Percentiles rank a stretch among this genome's conserved stretches.
Evolutionary conservation across 2,113 vertebrate species (phyloP).

Genomic region (Pachypanchax playfairii): DNA sequence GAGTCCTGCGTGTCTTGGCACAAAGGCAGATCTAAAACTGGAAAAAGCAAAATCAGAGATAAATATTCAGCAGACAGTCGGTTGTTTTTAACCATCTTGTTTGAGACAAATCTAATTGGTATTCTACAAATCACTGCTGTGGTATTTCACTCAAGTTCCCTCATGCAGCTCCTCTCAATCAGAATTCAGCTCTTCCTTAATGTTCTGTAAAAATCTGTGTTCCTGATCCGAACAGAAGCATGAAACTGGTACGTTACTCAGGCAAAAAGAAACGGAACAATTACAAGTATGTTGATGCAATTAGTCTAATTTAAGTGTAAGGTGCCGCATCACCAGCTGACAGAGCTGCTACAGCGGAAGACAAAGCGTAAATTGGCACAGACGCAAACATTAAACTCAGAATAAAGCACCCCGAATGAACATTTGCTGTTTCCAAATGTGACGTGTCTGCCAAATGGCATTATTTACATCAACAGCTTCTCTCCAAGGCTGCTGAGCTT

Average conservation of each 20-base stretch:
- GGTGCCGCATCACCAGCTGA: constrained; percentile 14
- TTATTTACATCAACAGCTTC: constrained; percentile 53
- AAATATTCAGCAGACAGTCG: not conserved
- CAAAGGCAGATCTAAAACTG: constrained; percentile 73
- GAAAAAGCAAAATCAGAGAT: not conserved
- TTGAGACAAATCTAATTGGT: constrained; percentile 29
- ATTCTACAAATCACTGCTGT: constrained; percentile 17
- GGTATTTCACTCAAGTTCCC: not conserved
- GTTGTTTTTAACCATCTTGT: constrained; percentile 20
- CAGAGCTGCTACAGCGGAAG: constrained; percentile 21
- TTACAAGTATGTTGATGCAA: constrained; percentile 24
- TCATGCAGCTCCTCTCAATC: too few relatives aligned
- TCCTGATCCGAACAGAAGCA: constrained; percentile 16
- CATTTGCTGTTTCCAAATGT: constrained; percentile 48
- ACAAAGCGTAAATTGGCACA: constrained; percentile 42
- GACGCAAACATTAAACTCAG: constrained; percentile 61
- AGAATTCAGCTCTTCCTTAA: not conserved
- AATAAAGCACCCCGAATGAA: constrained; percentile 59
- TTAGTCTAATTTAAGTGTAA: constrained; percentile 52
- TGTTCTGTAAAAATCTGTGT: constrained; percentile 1
- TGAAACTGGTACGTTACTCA: constrained; percentile 1
- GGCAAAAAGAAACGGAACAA: constrained; percentile 31
- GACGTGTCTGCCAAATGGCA: constrained; percentile 46
- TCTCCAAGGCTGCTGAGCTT: constrained; percentile 29
- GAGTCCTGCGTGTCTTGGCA: constrained; percentile 75